Evolutionary conservation across 2,113 vertebrate species (phyloP).

Genomic region (Nestor notabilis): DNA sequence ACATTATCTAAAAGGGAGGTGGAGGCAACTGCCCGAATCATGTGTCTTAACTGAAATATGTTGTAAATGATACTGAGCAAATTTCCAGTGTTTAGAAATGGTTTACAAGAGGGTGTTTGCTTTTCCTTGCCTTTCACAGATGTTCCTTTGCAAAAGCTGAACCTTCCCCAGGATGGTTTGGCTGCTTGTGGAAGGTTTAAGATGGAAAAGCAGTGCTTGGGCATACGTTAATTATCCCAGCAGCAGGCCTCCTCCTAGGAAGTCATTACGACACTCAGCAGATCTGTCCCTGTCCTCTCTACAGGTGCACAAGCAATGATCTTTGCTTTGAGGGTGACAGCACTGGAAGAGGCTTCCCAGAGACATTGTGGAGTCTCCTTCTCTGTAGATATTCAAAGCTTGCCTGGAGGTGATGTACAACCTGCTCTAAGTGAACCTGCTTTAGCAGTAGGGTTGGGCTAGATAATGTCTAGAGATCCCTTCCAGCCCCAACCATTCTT

Average conservation of each 20-base stretch:
- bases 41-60: neutral
- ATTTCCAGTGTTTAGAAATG: neutral
- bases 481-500: neutral
- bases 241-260: neutral
- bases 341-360: neutral
- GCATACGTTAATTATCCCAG: neutral
- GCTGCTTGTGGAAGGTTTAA: neutral
- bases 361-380: neutral
- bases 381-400: neutral
- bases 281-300: neutral
- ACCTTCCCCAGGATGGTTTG: neutral
- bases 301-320: neutral
- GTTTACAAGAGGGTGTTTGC: neutral
- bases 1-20: neutral
- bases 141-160: neutral
- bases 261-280: neutral
- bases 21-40: neutral
- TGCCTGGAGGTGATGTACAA: neutral
- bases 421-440: neutral
- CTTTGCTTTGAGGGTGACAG: neutral
- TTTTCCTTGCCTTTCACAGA: neutral
- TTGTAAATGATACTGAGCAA: neutral
- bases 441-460: neutral
- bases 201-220: neutral
- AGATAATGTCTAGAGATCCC: neutral